Evolutionary conservation across 1,140 invertebrate genomes (phyloP).

Genomic region (Eurytemora carolleeae): DNA sequence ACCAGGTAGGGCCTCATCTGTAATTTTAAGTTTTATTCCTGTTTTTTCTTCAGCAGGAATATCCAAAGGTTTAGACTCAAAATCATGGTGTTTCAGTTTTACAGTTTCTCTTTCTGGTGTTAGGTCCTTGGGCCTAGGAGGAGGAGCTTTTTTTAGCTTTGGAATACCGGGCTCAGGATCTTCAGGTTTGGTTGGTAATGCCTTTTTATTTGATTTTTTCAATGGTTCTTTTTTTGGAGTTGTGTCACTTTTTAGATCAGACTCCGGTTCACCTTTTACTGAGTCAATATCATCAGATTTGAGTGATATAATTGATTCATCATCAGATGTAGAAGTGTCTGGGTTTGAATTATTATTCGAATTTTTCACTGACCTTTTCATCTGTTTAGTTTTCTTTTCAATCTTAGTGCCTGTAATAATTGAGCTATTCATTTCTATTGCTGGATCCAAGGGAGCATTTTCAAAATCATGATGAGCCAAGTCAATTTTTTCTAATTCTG

Average conservation of each 20-base stretch:
- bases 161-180: background rate
- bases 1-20: background rate
- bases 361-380: too few species aligned
- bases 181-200: background rate
- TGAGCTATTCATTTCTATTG: too few species aligned
- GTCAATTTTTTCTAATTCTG: background rate
- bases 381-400: too few species aligned
- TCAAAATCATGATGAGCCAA: constrained; percentile 1
- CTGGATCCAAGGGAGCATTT: too few species aligned
- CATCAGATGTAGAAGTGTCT: too few species aligned
- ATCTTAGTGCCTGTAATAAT: too few species aligned
- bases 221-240: background rate
- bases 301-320: too few species aligned
- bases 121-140: too few species aligned
- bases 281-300: background rate
- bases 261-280: background rate
- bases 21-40: background rate
- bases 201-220: background rate
- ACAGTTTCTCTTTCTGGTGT: background rate
- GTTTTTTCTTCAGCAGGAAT: background rate
- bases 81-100: constrained; percentile 13
- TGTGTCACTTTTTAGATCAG: background rate
- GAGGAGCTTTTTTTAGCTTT: too few species aligned
- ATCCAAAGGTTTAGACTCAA: constrained; percentile 5
- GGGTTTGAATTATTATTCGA: too few species aligned